These are phyloP conservation scores for Stratiomys singularior DNA, from an alignment of 2,888 invertebrate genomes.

Conservation along the genomic window DNA sequence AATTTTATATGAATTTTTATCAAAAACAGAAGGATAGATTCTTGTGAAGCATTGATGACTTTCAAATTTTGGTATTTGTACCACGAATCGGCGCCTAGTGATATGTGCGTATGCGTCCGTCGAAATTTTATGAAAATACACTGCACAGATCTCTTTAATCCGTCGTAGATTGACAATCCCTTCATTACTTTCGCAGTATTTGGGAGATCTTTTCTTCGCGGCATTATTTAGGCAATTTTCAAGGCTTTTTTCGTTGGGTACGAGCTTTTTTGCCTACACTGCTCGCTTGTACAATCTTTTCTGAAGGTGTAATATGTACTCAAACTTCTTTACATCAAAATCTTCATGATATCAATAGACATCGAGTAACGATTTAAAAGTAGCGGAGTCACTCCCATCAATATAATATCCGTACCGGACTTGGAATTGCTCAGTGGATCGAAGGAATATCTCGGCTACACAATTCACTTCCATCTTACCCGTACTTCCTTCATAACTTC, in stretches of 20 bases:
- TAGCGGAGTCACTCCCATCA: neutral
- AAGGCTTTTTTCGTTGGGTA: neutral
- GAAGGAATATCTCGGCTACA: neutral
- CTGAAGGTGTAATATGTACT: neutral
- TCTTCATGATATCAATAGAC: neutral
- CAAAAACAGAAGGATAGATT: no score
- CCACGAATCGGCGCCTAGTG: no score
- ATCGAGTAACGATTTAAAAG: neutral
- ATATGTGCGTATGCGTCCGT: no score
- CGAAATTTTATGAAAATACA: neutral
- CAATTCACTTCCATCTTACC: slow-evolving; percentile 16
- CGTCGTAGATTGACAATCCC: neutral
- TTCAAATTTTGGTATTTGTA: no score
- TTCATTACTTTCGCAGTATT: neutral
- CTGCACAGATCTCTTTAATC: neutral
- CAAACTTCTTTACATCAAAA: neutral
- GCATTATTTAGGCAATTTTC: neutral
- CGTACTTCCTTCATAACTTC: no score
- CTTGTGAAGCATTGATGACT: no score
- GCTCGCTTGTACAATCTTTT: slow-evolving; percentile 16
- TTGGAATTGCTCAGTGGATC: neutral
- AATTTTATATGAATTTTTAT: no score
- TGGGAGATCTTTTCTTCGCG: neutral
- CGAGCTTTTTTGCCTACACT: neutral
- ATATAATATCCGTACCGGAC: slow-evolving; percentile 15